A percentile compares a stretch with the other conserved stretches of the same genome.
Evolutionary conservation across 1,140 invertebrate species (phyloP).

Genomic region (Lysiphlebus fabarum): DNA sequence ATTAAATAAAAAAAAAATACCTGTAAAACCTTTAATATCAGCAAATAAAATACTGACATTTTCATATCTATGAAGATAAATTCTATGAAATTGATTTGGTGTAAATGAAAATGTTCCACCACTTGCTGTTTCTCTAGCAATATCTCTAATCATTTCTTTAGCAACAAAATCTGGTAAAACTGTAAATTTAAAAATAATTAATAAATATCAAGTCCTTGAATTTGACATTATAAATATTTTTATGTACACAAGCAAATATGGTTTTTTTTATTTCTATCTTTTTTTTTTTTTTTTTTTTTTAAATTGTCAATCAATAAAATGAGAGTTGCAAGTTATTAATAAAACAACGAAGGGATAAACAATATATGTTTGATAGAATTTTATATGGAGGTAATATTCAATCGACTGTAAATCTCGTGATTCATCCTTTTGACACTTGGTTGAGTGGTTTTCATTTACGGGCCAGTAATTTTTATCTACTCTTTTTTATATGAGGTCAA

Average conservation of each 20-base stretch:
- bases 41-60: slow-evolving; percentile 97
- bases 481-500: slow-evolving; percentile 1
- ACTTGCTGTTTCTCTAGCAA: slow-evolving; percentile 71
- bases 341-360: not conserved
- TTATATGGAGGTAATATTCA: slow-evolving; percentile 36
- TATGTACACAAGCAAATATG: not conserved
- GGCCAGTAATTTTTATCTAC: slow-evolving; percentile 30
- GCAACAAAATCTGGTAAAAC: slow-evolving; percentile 95
- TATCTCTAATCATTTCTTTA: slow-evolving; percentile 88
- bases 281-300: no score
- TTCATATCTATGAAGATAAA: slow-evolving; percentile 95
- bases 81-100: slow-evolving; percentile 91
- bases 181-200: slow-evolving; percentile 52
- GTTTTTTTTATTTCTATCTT: slow-evolving; percentile 10
- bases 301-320: slow-evolving; percentile 21
- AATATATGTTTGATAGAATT: not conserved
- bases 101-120: slow-evolving; percentile 65
- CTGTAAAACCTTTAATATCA: slow-evolving; percentile 97
- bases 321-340: slow-evolving; percentile 2
- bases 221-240: slow-evolving; percentile 1
- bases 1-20: slow-evolving; percentile 51
- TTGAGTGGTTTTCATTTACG: slow-evolving; percentile 45
- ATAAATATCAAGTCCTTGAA: not conserved
- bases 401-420: slow-evolving; percentile 52
- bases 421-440: slow-evolving; percentile 53